Evolutionary conservation across 2,888 invertebrate genomes (phyloP).

Genomic region (Beris chalybata): DNA sequence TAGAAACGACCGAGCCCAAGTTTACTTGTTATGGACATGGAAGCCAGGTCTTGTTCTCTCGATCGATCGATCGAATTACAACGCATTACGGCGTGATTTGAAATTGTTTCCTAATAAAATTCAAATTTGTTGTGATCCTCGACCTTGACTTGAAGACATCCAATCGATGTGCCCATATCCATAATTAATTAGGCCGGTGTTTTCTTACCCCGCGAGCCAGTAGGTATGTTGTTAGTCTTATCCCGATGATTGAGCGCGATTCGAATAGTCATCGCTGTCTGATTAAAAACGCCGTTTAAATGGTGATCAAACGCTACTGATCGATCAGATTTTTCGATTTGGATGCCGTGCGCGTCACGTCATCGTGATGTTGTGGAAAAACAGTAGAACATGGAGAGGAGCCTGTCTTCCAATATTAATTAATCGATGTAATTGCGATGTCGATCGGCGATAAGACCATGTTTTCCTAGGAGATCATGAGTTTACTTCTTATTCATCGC

Average conservation of each 20-base stretch:
- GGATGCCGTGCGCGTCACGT: constrained; percentile 27
- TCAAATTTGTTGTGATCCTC: too few species aligned
- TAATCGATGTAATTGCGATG: constrained; percentile 57
- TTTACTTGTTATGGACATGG: too few species aligned
- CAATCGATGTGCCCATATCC: too few species aligned
- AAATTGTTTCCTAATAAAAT: too few species aligned
- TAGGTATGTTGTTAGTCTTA: too few species aligned
- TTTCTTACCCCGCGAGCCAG: too few species aligned
- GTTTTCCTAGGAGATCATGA: constrained; percentile 39
- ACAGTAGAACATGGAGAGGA: constrained; percentile 30
- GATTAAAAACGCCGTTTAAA: constrained; percentile 32
- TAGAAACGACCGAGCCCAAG: too few species aligned
- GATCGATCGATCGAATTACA: too few species aligned
- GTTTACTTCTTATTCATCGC: constrained; percentile 2
- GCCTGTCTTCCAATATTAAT: constrained; percentile 50
- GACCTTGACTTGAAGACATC: too few species aligned
- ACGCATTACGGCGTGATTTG: too few species aligned
- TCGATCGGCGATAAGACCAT: constrained; percentile 53
- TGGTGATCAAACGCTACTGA: constrained; percentile 26
- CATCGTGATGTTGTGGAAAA: constrained; percentile 33
- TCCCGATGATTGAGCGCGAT: neutral
- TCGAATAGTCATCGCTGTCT: constrained; percentile 26
- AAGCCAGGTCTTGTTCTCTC: too few species aligned
- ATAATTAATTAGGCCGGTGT: too few species aligned
- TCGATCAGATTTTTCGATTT: constrained; percentile 26